Percentiles rank a stretch among this genome's conserved stretches.
Conservation (phyloP, 2,113 vertebrate genomes). For the Anguilla rostrata region DNA sequence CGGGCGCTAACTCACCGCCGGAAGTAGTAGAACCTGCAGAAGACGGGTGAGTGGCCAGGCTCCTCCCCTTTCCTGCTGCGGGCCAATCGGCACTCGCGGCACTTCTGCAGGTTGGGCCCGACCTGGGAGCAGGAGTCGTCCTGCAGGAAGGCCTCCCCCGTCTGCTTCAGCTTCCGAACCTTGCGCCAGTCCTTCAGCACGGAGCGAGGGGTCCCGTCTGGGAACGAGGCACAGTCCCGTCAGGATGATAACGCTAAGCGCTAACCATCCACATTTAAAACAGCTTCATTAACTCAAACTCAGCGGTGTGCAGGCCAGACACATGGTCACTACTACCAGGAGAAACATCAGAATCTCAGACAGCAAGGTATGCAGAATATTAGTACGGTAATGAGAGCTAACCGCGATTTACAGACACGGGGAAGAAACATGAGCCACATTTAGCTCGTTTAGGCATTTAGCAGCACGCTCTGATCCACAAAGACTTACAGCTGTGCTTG, state of each 20-base stretch:
- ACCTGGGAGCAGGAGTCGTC: slow-evolving; percentile 97
- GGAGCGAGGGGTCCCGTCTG: slow-evolving; percentile 94
- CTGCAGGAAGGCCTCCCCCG: slow-evolving; percentile 93
- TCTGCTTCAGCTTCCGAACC: slow-evolving; percentile 98
- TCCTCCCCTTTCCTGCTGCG: slow-evolving; percentile 95
- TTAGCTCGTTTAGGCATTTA: too few species aligned
- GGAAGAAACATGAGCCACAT: too few species aligned
- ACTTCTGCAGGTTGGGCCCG: slow-evolving; percentile 95
- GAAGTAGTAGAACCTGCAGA: slow-evolving; percentile 98
- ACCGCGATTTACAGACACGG: not conserved
- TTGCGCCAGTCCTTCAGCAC: slow-evolving; percentile 98
- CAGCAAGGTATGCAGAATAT: not conserved
- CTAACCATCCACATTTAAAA: not conserved
- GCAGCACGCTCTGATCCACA: too few species aligned
- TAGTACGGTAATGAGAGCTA: not conserved
- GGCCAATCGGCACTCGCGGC: slow-evolving; percentile 90
- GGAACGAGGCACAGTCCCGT: slow-evolving; percentile 35
- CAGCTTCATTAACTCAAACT: not conserved
- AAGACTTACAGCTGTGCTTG: too few species aligned
- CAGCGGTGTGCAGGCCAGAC: not conserved
- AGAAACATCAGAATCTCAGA: not conserved
- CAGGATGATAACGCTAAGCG: not conserved
- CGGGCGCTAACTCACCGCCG: slow-evolving; percentile 79
- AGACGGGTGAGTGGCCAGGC: slow-evolving; percentile 88
- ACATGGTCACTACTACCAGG: not conserved